phyloP scores from a whole-genome alignment of 1,140 invertebrate genomes.

The Venustaconcha ellipsiformis region DNA sequence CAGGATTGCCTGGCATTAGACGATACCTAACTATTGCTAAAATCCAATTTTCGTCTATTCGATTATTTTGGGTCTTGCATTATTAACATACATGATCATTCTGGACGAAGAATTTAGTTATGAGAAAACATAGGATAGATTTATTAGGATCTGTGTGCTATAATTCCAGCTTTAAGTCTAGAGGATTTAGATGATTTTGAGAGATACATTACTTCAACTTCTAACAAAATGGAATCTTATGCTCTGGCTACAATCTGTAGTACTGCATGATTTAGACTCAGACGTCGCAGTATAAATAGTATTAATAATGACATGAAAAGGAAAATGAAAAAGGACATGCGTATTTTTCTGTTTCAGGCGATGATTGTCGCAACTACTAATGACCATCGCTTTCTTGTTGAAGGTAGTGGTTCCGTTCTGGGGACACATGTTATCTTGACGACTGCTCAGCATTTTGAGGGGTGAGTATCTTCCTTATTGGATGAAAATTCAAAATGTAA shows the following conservation, averaged over 20 bases:
- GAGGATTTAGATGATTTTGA: too few relatives aligned
- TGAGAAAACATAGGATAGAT: too few relatives aligned
- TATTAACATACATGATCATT: too few relatives aligned
- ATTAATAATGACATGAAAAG: not conserved
- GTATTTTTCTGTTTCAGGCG: not conserved
- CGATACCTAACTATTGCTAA: too few relatives aligned
- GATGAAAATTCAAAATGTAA: too few relatives aligned
- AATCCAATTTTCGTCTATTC: too few relatives aligned
- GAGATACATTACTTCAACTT: too few relatives aligned
- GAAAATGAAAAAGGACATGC: not conserved
- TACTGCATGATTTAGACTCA: not conserved
- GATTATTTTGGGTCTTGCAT: too few relatives aligned
- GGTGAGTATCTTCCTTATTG: not conserved
- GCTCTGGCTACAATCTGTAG: not conserved
- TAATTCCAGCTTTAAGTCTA: too few relatives aligned
- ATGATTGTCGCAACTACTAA: not conserved
- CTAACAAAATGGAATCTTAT: not conserved
- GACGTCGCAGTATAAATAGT: not conserved
- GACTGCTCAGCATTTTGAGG: slow-evolving; percentile 16
- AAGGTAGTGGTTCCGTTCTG: slow-evolving; percentile 11
- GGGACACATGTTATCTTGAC: slow-evolving; percentile 5
- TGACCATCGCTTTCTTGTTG: slow-evolving; percentile 6
- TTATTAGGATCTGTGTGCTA: too few relatives aligned
- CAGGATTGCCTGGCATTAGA: too few relatives aligned
- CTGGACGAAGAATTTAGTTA: too few relatives aligned